phyloP scores from a whole-genome alignment of 2,888 invertebrate species.

The Nomada ferruginata region DNA sequence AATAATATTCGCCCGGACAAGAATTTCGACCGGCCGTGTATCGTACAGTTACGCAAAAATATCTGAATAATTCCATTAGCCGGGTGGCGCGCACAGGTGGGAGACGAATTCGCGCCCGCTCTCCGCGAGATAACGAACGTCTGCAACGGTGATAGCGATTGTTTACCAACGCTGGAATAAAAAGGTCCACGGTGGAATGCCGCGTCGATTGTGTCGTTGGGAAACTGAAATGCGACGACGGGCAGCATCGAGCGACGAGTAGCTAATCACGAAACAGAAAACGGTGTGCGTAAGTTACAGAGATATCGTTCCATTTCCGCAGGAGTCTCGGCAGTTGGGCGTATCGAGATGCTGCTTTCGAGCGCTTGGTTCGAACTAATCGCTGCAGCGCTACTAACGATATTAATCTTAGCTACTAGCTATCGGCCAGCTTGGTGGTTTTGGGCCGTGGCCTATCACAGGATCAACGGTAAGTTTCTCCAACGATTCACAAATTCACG shows the following conservation, averaged over 20 bases:
- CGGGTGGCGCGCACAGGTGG: background rate
- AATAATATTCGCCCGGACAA: too few species aligned
- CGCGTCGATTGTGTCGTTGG: background rate
- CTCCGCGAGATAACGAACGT: conserved; percentile 8
- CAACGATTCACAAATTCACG: background rate
- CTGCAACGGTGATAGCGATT: conserved; percentile 6
- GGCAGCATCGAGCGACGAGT: too few species aligned
- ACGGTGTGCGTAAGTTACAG: background rate
- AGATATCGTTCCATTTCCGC: background rate
- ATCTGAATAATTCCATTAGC: background rate
- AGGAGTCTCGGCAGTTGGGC: conserved; percentile 10
- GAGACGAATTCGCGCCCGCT: background rate
- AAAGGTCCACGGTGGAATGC: too few species aligned
- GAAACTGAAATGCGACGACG: background rate
- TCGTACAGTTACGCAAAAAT: background rate
- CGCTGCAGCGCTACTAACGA: conserved; percentile 75
- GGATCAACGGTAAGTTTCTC: conserved; percentile 71
- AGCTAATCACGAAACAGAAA: background rate
- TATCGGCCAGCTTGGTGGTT: conserved; percentile 81
- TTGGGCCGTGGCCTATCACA: conserved; percentile 71
- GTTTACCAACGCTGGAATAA: background rate
- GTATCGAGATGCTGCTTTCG: conserved; percentile 74
- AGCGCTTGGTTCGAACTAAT: conserved; percentile 80
- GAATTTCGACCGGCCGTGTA: background rate
- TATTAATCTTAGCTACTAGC: conserved; percentile 77